These are phyloP conservation scores for Tragelaphus strepsiceros DNA, from an alignment of 2,113 vertebrate genomes.

Conservation along the genomic window DNA sequence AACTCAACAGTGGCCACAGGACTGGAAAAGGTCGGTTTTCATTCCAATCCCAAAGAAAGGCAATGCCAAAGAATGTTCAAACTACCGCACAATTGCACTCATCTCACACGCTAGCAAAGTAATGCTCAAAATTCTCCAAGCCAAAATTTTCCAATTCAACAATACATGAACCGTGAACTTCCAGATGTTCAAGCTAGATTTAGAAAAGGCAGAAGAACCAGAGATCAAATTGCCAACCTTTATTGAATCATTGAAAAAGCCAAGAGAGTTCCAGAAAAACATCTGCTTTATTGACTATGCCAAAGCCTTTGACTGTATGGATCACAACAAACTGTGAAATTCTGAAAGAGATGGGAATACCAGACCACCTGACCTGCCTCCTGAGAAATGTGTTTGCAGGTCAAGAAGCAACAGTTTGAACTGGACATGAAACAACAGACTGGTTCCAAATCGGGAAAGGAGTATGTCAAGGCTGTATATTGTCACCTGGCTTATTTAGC, in stretches of 20 bases:
- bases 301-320: not conserved
- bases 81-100: not conserved
- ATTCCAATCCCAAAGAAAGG: not conserved
- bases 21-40: not conserved
- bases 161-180: not conserved
- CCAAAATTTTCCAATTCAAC: not conserved
- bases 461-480: not conserved
- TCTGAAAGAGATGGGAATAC: not conserved
- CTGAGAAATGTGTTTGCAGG: not conserved
- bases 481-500: not conserved
- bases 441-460: not conserved
- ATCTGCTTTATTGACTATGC: not conserved
- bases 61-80: not conserved
- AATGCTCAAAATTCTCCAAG: not conserved
- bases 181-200: not conserved
- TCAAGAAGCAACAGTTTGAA: not conserved
- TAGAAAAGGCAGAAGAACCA: not conserved
- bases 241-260: fast-evolving
- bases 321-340: not conserved
- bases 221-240: not conserved
- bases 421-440: not conserved
- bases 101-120: not conserved
- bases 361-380: not conserved
- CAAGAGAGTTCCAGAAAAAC: not conserved
- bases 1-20: not conserved